Percentiles rank a stretch among this genome's conserved stretches.
Conservation (phyloP, 2,888 invertebrate species). For the Chloroclysta siterata region DNA sequence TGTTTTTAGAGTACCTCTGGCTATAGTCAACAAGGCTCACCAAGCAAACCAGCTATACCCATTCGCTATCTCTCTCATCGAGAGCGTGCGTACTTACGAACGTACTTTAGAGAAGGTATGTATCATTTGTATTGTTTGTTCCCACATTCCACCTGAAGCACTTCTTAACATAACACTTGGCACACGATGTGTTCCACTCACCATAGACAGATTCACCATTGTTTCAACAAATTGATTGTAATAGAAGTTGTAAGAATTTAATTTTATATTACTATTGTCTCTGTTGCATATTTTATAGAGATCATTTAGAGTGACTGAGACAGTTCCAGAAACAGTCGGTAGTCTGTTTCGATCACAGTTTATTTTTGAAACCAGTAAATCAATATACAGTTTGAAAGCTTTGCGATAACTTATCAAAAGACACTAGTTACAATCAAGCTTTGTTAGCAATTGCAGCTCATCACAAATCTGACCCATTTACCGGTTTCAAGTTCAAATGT, state of each 20-base stretch:
- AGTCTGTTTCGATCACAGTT: neutral
- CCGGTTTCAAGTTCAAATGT: too few species aligned
- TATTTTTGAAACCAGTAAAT: neutral
- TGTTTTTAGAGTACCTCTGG: constrained; percentile 92
- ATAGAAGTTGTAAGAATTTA: neutral
- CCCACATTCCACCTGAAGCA: constrained; percentile 54
- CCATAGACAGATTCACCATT: constrained; percentile 38
- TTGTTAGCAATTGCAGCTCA: neutral
- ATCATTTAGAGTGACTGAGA: constrained; percentile 17
- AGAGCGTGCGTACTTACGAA: constrained; percentile 98
- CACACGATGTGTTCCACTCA: constrained; percentile 64
- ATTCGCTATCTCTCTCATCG: constrained; percentile 98
- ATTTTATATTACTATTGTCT: constrained; percentile 10
- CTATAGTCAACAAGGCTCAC: constrained; percentile 99
- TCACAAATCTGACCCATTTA: neutral
- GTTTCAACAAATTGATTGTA: neutral
- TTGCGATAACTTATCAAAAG: neutral
- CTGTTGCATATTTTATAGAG: constrained; percentile 4
- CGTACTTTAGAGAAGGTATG: constrained; percentile 97
- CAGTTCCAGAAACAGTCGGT: neutral
- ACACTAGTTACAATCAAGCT: neutral
- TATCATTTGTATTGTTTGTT: constrained; percentile 20
- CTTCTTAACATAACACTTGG: constrained; percentile 65
- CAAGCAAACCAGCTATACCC: constrained; percentile 99
- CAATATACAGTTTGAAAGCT: neutral